Base-by-base conservation (phyloP, 2,888 invertebrate species). In the Halictus ligatus region DNA sequence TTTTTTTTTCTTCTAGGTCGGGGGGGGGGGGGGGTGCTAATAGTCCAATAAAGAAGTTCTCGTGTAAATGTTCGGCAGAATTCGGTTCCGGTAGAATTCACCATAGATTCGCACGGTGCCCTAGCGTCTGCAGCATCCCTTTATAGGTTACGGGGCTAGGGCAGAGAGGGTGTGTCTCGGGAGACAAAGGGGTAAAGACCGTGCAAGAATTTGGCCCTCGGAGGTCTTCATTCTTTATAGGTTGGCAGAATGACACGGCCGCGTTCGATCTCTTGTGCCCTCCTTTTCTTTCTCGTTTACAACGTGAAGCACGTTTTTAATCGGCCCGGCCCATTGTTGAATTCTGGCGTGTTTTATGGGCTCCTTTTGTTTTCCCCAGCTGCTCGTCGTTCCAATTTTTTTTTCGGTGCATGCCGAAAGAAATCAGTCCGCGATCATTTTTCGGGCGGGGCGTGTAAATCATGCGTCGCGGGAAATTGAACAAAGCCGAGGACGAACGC, bases 271-370 rank as follows among this genome's bases (percentile, higher is more conserved):
- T 15, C 4, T 58, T n/a, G 43, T 13, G 69, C n/a, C 54, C 54
- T 43, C 5, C 69, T 54, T 58, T 43, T 54, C 43, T 43, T 48
- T 58, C 75, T 40, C 64, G 67, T 80, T 75, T 43, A 69, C 54
- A 43, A 69, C 75, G 15, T 75, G 50, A 29, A 29, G 50, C 50
- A 74, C 40, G 80, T 43, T 80, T 80, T 80, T 80, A 75, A 80
- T 80, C 69, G 75, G 40, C 58, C 15, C 64, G 67, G 15, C 48
- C 74, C 75, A 80, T 80, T 80, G 75, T 75, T 69, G 43, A 80
- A 75, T 69, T 69, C 69, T 29, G 54, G 54, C 69, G 67, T 43
- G 69, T 75, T 75, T 54, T 69, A 46, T 29, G 75, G 43, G 50
- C 69, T 29, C 50, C 64, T 67, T 64, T 54, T 54, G 43, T 54